These are phyloP conservation scores for Drosophila mauritiana DNA, from an alignment of 1,140 invertebrate genomes.

Conservation along the genomic window DNA sequence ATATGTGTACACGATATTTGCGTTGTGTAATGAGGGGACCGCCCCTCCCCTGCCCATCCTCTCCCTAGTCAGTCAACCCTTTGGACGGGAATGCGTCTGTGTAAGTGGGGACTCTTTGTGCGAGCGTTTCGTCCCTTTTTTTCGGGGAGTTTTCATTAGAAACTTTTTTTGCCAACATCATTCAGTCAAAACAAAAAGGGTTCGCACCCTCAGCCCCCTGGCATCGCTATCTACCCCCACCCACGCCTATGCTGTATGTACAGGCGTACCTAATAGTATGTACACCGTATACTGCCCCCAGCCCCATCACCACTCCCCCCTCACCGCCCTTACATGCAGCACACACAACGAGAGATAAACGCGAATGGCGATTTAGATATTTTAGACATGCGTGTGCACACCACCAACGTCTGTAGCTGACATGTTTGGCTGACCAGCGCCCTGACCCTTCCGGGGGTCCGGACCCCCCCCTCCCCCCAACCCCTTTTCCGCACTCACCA, in stretches of 20 bases:
- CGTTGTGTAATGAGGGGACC: slow-evolving; percentile 57
- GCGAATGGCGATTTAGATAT: slow-evolving; percentile 72
- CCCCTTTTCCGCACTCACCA: too few relatives aligned
- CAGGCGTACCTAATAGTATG: slow-evolving; percentile 31
- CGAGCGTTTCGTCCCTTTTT: slow-evolving; percentile 28
- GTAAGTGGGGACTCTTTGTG: slow-evolving; percentile 35
- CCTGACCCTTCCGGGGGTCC: background rate
- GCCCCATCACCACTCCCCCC: background rate
- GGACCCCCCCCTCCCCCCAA: background rate
- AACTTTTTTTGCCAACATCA: slow-evolving; percentile 66
- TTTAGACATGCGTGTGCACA: slow-evolving; percentile 64
- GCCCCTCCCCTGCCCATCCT: background rate
- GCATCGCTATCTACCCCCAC: background rate
- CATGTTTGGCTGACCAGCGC: slow-evolving; percentile 57
- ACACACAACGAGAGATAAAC: slow-evolving; percentile 55
- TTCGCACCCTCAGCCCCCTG: slow-evolving; percentile 34
- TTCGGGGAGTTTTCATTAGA: slow-evolving; percentile 74
- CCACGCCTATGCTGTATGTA: background rate
- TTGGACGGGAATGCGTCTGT: slow-evolving; percentile 18
- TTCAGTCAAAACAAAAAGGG: slow-evolving; percentile 70
- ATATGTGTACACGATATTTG: slow-evolving; percentile 33
- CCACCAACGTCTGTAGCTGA: slow-evolving; percentile 51
- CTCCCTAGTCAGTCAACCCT: slow-evolving; percentile 35
- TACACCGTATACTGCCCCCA: slow-evolving; percentile 9
- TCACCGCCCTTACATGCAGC: too few relatives aligned